Evolutionary conservation across 1,140 invertebrate genomes (phyloP).

Genomic region (Hirudo medicinalis): DNA sequence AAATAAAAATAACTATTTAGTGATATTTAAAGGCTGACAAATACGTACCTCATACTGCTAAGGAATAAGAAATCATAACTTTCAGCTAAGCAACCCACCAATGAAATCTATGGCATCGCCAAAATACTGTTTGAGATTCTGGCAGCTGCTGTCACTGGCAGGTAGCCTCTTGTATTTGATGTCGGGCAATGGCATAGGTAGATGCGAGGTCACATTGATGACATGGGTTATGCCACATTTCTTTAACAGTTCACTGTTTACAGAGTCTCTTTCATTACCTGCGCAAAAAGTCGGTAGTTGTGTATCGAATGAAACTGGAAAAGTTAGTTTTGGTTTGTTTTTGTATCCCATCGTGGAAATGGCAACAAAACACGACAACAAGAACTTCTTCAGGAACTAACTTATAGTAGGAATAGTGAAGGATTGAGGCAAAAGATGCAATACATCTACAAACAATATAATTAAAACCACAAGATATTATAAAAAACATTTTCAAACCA

Average conservation of each 20-base stretch:
- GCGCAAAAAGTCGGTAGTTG: constrained; percentile 15
- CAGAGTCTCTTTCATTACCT: constrained; percentile 67
- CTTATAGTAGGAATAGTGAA: background rate
- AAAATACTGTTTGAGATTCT: constrained; percentile 82
- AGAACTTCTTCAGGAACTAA: background rate
- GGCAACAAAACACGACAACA: too few species aligned
- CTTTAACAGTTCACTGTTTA: constrained; percentile 54
- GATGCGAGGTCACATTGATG: constrained; percentile 62
- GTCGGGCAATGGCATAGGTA: constrained; percentile 56
- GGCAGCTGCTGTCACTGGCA: constrained; percentile 67
- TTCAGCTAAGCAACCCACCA: constrained; percentile 51
- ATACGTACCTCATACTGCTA: background rate
- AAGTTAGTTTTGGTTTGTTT: background rate
- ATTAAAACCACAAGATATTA: too few species aligned
- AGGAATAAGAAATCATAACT: constrained; percentile 9
- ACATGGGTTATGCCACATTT: constrained; percentile 45
- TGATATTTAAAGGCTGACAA: background rate
- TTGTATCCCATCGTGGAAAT: too few species aligned
- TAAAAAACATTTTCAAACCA: too few species aligned
- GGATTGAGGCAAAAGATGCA: too few species aligned
- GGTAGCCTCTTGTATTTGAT: constrained; percentile 64
- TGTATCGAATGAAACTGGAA: background rate
- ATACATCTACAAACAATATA: too few species aligned
- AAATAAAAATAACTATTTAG: background rate
- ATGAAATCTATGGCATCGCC: constrained; percentile 79